phyloP scores from a whole-genome alignment of 2,888 invertebrate genomes.

The Agapetus fuscipes region DNA sequence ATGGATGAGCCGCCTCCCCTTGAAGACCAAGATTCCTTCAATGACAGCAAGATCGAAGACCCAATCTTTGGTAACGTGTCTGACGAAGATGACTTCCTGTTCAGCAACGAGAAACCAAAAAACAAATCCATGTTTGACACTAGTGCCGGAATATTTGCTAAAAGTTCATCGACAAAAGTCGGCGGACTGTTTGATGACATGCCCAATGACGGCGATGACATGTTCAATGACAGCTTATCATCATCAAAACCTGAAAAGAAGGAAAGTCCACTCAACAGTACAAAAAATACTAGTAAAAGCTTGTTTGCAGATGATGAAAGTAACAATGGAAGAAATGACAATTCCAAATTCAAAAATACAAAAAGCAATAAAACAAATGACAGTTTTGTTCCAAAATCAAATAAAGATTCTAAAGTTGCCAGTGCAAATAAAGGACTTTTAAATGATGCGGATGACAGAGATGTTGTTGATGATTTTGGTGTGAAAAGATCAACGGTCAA shows the following conservation, averaged over 20 bases:
- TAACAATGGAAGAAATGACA: no score
- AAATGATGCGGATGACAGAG: background rate
- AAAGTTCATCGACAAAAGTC: constrained; percentile 22
- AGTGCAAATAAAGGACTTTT: background rate
- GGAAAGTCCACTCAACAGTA: no score
- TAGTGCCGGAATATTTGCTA: constrained; percentile 26
- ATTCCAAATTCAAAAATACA: no score
- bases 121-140: constrained; percentile 22
- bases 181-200: constrained; percentile 23
- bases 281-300: no score
- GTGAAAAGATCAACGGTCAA: background rate
- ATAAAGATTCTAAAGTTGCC: background rate
- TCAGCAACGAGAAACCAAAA: constrained; percentile 29
- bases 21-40: constrained; percentile 26
- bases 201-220: constrained; percentile 19
- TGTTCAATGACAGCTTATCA: constrained; percentile 5
- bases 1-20: constrained; percentile 48
- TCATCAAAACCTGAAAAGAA: constrained; percentile 4
- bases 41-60: constrained; percentile 22
- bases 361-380: background rate
- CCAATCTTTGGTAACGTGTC: no score
- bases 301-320: no score
- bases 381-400: background rate
- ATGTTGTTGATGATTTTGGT: constrained; percentile 8
- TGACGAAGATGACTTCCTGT: constrained; percentile 32